Evolutionary conservation across 2,797 vertebrate species (phyloP).

Genomic region (Epinephelus awoara): DNA sequence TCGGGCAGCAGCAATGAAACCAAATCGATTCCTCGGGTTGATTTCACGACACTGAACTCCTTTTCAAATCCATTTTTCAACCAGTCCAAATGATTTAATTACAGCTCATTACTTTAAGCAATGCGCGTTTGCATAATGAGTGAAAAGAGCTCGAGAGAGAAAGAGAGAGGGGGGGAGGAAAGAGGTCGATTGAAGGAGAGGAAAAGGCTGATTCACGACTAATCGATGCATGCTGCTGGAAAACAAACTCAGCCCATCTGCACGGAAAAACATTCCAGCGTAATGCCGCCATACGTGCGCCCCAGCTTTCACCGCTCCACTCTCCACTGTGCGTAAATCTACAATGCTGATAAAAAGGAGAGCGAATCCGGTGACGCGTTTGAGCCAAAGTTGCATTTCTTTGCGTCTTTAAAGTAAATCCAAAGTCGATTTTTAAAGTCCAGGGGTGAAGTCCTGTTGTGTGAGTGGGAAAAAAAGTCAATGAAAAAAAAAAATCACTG

Average conservation of each 20-base stretch:
- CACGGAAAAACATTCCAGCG: conserved; percentile 67
- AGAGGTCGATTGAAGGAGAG: background rate
- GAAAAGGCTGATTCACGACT: background rate
- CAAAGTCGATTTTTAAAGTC: conserved; percentile 59
- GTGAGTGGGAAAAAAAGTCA: conserved; percentile 21
- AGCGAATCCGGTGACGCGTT: background rate
- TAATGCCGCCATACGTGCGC: conserved; percentile 62
- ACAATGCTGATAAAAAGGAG: accelerated
- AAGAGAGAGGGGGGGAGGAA: background rate
- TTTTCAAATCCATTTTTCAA: conserved; percentile 14
- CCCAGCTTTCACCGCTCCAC: background rate
- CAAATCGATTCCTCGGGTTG: background rate
- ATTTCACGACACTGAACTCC: background rate
- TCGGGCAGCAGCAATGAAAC: background rate
- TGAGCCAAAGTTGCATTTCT: background rate
- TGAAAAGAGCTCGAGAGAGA: background rate
- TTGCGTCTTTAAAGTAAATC: conserved; percentile 43
- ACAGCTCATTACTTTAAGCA: background rate
- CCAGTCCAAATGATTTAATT: conserved; percentile 3
- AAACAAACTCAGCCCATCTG: conserved; percentile 54
- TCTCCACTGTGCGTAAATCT: background rate
- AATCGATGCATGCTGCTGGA: conserved; percentile 47
- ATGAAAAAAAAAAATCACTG: conserved; percentile 9
- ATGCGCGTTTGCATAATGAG: background rate
- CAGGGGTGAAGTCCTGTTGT: conserved; percentile 47